A percentile compares a stretch with the other conserved stretches of the same genome.
These are phyloP conservation scores for Ginglymostoma cirratum DNA, from an alignment of 2,113 vertebrate genomes.

Conservation along the genomic window DNA sequence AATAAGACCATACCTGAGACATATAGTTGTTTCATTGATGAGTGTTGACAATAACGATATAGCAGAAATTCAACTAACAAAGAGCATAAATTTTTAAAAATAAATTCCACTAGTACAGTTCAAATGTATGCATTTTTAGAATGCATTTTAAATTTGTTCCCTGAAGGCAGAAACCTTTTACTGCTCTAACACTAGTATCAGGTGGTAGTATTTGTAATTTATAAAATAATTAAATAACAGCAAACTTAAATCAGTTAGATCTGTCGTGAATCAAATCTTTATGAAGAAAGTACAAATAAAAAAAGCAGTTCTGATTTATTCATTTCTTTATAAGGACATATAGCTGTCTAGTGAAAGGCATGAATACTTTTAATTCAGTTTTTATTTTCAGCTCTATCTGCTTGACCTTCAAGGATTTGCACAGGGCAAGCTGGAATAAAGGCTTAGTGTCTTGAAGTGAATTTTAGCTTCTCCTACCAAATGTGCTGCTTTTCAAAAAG, in stretches of 20 bases:
- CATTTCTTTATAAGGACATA: neutral
- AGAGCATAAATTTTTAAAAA: neutral
- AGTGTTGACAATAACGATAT: neutral
- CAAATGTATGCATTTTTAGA: neutral
- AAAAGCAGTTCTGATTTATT: neutral
- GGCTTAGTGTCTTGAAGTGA: neutral
- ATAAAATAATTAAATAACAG: neutral
- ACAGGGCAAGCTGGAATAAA: neutral
- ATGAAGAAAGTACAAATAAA: neutral
- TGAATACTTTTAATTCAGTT: neutral
- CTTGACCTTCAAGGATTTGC: neutral
- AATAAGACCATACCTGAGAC: neutral
- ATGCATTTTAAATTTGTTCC: neutral
- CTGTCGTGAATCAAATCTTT: neutral
- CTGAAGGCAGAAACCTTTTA: neutral
- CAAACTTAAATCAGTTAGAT: neutral
- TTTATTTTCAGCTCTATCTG: neutral
- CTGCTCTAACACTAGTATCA: neutral
- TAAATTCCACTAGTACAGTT: neutral
- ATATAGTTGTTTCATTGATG: too few species aligned
- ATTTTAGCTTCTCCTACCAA: neutral
- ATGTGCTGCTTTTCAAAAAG: neutral
- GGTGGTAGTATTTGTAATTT: neutral
- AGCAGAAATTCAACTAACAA: neutral
- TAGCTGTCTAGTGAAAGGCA: neutral